Percentiles rank a stretch among this genome's conserved stretches.
Conservation (phyloP, 37 sponge, comb jelly and placozoan genomes). For the Theonella swinhoei region DNA sequence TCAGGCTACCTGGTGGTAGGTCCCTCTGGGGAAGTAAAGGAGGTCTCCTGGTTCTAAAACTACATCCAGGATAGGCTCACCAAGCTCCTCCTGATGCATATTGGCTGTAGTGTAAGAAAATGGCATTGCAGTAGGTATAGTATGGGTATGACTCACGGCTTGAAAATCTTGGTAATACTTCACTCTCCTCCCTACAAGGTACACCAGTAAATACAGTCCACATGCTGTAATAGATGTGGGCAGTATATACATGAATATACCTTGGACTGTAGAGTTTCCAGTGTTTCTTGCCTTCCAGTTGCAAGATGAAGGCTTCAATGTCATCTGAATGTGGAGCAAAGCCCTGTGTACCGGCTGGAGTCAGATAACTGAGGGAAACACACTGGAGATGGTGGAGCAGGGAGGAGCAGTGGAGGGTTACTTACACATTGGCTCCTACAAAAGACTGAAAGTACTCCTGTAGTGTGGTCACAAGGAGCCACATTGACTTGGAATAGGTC, state of each 20-base stretch:
- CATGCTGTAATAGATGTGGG: too few species aligned
- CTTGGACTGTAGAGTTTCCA: slow-evolving; percentile 93
- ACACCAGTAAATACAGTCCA: not conserved
- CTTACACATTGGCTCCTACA: slow-evolving; percentile 94
- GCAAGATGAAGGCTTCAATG: slow-evolving; percentile 98
- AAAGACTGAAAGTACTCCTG: slow-evolving; percentile 88
- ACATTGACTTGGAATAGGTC: slow-evolving; percentile 79
- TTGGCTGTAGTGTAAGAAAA: slow-evolving; percentile 41
- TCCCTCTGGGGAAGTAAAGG: slow-evolving; percentile 96
- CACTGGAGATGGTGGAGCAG: not conserved
- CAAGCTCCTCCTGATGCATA: slow-evolving; percentile 80
- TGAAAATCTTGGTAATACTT: slow-evolving; percentile 58
- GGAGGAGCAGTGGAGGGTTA: not conserved
- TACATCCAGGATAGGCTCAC: slow-evolving; percentile 81
- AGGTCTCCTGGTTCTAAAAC: slow-evolving; percentile 90
- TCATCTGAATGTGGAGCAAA: slow-evolving; percentile 99
- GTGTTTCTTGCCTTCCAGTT: slow-evolving; percentile 95
- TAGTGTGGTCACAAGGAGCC: slow-evolving; percentile 82
- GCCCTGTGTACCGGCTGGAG: slow-evolving; percentile 94
- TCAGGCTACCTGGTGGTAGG: slow-evolving; percentile 86
- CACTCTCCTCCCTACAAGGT: slow-evolving; percentile 30
- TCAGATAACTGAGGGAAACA: slow-evolving; percentile 76
- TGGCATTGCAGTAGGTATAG: not conserved
- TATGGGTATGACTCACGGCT: slow-evolving; percentile 43
- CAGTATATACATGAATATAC: too few species aligned